Percentiles rank a stretch among this genome's conserved stretches.
Conservation (phyloP, 2,113 vertebrate species). For the Microtus pennsylvanicus region DNA sequence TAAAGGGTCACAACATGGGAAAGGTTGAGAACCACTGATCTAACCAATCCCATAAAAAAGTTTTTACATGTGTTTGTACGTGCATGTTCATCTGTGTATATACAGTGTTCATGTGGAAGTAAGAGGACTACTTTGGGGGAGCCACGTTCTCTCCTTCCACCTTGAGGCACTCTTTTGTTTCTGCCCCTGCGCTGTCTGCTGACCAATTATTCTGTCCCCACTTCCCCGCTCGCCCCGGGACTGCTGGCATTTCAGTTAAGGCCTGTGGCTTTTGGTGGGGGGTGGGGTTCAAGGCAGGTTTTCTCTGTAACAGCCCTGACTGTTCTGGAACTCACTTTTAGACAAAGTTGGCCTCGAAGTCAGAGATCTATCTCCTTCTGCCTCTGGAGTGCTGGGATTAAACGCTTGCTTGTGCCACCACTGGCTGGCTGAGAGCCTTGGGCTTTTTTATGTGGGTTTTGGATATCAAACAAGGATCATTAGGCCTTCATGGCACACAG, state of each 20-base stretch:
- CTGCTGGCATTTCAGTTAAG: not conserved
- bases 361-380: not conserved
- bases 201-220: no score
- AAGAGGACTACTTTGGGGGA: not conserved
- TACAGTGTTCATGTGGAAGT: not conserved
- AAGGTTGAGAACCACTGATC: not conserved
- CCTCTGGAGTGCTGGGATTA: not conserved
- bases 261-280: not conserved
- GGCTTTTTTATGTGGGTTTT: not conserved
- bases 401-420: not conserved
- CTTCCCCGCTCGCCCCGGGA: not conserved
- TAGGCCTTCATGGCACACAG: not conserved
- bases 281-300: not conserved
- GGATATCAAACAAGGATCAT: not conserved
- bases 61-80: not conserved
- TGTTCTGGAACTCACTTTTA: not conserved
- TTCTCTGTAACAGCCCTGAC: not conserved
- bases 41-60: no score
- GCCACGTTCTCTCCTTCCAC: not conserved
- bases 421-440: not conserved
- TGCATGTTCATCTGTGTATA: not conserved
- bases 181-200: not conserved
- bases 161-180: not conserved
- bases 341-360: not conserved
- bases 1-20: no score